These are phyloP conservation scores for Lithophane leautieri DNA, from an alignment of 2,888 invertebrate genomes.

Conservation along the genomic window DNA sequence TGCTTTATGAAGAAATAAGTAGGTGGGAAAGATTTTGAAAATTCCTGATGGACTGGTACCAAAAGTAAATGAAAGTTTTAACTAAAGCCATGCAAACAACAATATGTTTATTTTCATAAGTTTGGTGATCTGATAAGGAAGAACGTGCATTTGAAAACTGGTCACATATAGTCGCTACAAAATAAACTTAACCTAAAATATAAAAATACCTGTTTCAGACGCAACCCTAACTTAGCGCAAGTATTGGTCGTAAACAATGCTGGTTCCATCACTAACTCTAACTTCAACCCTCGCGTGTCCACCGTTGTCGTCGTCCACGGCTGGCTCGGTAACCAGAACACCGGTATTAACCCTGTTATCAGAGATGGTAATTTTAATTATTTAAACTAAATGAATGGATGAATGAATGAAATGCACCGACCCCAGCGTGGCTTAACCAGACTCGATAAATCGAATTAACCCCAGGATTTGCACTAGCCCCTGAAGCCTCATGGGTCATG, in stretches of 20 bases:
- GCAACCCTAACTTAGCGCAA: conserved; percentile 69
- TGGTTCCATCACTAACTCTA: conserved; percentile 73
- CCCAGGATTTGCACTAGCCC: too few relatives aligned
- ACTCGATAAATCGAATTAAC: too few relatives aligned
- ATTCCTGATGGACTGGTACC: too few relatives aligned
- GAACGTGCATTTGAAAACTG: neutral
- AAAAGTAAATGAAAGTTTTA: neutral
- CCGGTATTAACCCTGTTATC: conserved; percentile 73
- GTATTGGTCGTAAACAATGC: conserved; percentile 70
- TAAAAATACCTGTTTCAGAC: conserved; percentile 64
- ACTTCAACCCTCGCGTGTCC: conserved; percentile 73
- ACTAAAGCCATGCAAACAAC: neutral
- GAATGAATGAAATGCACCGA: too few relatives aligned
- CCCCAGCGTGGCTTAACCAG: too few relatives aligned
- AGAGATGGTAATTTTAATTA: conserved; percentile 73
- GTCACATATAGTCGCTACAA: neutral
- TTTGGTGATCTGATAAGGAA: neutral
- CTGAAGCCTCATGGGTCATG: too few relatives aligned
- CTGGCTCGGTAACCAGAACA: conserved; percentile 76
- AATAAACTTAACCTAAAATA: neutral
- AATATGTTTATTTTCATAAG: neutral
- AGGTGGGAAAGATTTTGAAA: too few relatives aligned
- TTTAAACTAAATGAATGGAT: too few relatives aligned
- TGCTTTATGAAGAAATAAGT: neutral
- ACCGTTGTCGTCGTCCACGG: conserved; percentile 79